A percentile compares a stretch with the other conserved stretches of the same genome.
Evolutionary conservation across 2,113 vertebrate species (phyloP).

Genomic region (Excalfactoria chinensis): DNA sequence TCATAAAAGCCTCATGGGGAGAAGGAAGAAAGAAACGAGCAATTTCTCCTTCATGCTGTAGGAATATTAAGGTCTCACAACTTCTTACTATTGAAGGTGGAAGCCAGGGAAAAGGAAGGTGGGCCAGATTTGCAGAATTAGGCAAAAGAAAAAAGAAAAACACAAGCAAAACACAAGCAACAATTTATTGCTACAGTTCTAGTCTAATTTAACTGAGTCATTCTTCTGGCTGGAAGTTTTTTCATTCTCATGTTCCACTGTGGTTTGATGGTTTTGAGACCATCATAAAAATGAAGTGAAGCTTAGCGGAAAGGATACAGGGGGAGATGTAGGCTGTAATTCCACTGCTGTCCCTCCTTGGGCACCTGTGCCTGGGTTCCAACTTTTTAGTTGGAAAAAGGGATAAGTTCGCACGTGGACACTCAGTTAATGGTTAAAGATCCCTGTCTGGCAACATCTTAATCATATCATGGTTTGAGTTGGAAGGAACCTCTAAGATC

Average conservation of each 20-base stretch:
- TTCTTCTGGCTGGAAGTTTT: not conserved
- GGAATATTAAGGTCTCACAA: constrained; percentile 13
- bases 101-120: constrained; percentile 13
- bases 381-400: too few species aligned
- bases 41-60: constrained; percentile 12
- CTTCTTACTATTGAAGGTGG: not conserved
- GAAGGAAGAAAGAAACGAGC: constrained; percentile 6
- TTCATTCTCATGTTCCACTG: not conserved
- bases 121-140: constrained; percentile 1
- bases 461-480: too few species aligned
- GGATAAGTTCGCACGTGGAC: too few species aligned
- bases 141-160: not conserved
- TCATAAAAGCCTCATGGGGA: constrained; percentile 32
- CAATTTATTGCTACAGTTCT: constrained; percentile 3
- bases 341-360: not conserved
- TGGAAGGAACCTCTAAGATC: too few species aligned
- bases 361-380: accelerated
- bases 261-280: not conserved
- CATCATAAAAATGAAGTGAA: not conserved
- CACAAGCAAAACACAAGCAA: not conserved
- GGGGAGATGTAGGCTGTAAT: not conserved
- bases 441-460: too few species aligned
- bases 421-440: too few species aligned
- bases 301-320: not conserved
- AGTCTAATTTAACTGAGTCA: constrained; percentile 6